Percentiles rank a stretch among this genome's conserved stretches.
phyloP scores from a whole-genome alignment of 2,888 invertebrate genomes.

The Fragum whitleyi region DNA sequence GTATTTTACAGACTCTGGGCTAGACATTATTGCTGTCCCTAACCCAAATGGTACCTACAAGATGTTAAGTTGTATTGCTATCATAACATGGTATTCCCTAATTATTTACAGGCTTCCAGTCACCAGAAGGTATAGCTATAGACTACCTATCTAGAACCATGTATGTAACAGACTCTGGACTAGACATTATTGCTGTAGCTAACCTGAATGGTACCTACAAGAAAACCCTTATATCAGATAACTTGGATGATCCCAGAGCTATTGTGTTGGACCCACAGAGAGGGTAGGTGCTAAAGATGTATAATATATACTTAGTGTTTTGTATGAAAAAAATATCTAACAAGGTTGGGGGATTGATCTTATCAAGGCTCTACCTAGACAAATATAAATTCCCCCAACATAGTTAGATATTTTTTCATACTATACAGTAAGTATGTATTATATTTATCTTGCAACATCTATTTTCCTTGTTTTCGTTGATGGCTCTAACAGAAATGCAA shows the following conservation, averaged over 20 bases:
- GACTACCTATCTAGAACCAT: conserved; percentile 97
- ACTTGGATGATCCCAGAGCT: conserved; percentile 95
- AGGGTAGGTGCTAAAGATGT: conserved; percentile 87
- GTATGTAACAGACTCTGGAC: conserved; percentile 98
- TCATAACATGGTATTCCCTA: no score
- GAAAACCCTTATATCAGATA: conserved; percentile 91
- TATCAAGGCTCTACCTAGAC: no score
- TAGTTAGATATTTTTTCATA: no score
- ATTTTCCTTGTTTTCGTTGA: no score
- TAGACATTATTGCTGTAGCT: conserved; percentile 95
- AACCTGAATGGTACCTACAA: conserved; percentile 90
- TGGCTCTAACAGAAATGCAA: no score
- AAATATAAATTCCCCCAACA: no score
- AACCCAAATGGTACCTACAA: conserved; percentile 90
- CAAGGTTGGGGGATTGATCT: no score
- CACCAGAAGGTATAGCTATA: conserved; percentile 96
- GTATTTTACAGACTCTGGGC: conserved; percentile 98
- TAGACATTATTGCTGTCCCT: conserved; percentile 95
- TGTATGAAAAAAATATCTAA: no score
- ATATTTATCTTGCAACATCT: no score
- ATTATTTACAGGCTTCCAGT: conserved; percentile 89
- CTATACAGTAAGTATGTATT: no score
- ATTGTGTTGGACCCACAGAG: conserved; percentile 96
- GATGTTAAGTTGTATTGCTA: no score
- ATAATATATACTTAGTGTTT: no score